A percentile compares a stretch with the other conserved stretches of the same genome.
Conservation (phyloP, 2,888 invertebrate genomes). For the Epirrhoe alternata region DNA sequence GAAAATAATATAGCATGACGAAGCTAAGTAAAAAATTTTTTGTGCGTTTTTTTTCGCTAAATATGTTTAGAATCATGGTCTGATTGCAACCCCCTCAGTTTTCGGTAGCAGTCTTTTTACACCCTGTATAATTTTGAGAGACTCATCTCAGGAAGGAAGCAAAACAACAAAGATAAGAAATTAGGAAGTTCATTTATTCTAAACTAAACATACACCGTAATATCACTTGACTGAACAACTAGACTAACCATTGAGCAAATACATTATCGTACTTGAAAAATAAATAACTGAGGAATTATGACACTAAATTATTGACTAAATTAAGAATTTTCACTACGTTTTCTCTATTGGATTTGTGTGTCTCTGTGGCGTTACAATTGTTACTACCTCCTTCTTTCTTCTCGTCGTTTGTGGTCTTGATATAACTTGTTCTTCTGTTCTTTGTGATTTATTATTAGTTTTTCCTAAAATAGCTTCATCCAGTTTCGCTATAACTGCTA, state of each 20-base stretch:
- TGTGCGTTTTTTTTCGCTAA: no score
- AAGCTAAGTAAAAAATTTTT: no score
- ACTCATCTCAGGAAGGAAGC: not conserved
- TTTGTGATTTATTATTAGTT: conserved; percentile 13
- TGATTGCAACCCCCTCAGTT: no score
- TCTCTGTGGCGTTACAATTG: conserved; percentile 58
- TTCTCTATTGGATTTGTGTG: conserved; percentile 52
- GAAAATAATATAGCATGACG: no score
- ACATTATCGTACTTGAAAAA: conserved; percentile 47
- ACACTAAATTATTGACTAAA: conserved; percentile 80
- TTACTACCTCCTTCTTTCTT: conserved; percentile 61
- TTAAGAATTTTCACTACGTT: conserved; percentile 61
- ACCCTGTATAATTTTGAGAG: no score
- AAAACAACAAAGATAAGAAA: conserved; percentile 37
- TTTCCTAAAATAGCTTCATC: conserved; percentile 73
- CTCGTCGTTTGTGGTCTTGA: conserved; percentile 41
- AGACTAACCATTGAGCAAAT: conserved; percentile 76
- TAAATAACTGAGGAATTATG: conserved; percentile 55
- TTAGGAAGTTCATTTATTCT: conserved; percentile 72
- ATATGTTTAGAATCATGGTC: no score
- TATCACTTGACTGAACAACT: conserved; percentile 82
- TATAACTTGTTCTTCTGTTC: conserved; percentile 9
- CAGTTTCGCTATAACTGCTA: conserved; percentile 67
- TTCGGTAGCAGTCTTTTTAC: no score
- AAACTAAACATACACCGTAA: conserved; percentile 83